Percentiles rank a stretch among this genome's conserved stretches.
These are phyloP conservation scores for Drosophila histrio DNA, from an alignment of 2,888 invertebrate species.

Conservation along the genomic window DNA sequence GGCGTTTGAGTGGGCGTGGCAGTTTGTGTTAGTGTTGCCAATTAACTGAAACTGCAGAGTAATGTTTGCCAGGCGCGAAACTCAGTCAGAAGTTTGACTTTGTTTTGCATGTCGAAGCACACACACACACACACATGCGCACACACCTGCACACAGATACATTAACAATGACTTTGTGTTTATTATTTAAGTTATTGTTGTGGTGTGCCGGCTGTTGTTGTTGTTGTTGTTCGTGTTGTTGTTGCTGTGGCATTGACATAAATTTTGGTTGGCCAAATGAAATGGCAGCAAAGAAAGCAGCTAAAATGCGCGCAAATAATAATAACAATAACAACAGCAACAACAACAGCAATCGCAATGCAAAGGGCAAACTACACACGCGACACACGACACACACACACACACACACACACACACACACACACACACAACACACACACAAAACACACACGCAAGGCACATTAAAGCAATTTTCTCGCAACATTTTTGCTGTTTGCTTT, in stretches of 20 bases:
- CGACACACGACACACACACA: constrained; percentile 37
- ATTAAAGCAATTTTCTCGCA: constrained; percentile 69
- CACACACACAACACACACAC: constrained; percentile 41
- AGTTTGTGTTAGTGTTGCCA: constrained; percentile 56
- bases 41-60: constrained; percentile 78
- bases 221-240: constrained; percentile 54
- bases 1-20: constrained; percentile 24
- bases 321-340: constrained; percentile 22
- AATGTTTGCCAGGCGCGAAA: constrained; percentile 66
- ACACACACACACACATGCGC: constrained; percentile 20
- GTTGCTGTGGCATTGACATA: constrained; percentile 74
- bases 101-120: constrained; percentile 51
- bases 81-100: constrained; percentile 35
- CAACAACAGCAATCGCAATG: constrained; percentile 26
- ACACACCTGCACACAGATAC: constrained; percentile 7
- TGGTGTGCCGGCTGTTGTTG: constrained; percentile 45
- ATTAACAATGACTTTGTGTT: constrained; percentile 14
- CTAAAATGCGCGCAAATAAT: constrained; percentile 57
- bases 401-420: constrained; percentile 18
- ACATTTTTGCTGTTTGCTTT: constrained; percentile 31
- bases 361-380: constrained; percentile 57
- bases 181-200: constrained; percentile 35
- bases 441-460: constrained; percentile 66
- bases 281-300: constrained; percentile 60
- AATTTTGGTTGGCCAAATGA: constrained; percentile 62